These are phyloP conservation scores for Chironex yamaguchii DNA, from an alignment of 30 jellyfish, hydroid and myxozoan species.

Conservation along the genomic window DNA sequence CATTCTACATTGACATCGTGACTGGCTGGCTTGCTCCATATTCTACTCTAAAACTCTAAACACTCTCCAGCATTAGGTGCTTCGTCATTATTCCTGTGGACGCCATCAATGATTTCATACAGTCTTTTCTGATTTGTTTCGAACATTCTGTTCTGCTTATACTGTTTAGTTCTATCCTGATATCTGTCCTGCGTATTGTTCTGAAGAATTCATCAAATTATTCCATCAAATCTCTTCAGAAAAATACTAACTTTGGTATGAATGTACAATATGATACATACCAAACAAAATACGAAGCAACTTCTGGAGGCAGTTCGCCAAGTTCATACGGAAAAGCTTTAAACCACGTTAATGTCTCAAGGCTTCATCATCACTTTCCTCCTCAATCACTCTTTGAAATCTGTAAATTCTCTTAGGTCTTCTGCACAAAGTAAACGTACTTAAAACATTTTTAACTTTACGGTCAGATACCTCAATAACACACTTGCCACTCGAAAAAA, in stretches of 20 bases:
- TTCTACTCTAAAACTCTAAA: too few species aligned
- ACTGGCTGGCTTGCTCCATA: too few species aligned
- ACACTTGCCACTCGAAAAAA: conserved; percentile 20
- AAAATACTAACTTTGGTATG: conserved; percentile 18
- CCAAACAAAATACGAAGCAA: conserved; percentile 1
- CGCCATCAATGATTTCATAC: too few species aligned
- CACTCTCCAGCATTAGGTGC: too few species aligned
- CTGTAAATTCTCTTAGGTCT: not conserved
- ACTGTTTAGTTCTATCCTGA: too few species aligned
- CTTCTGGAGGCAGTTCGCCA: conserved; percentile 14
- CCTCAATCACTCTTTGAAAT: not conserved
- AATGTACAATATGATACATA: conserved; percentile 35
- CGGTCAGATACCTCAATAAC: conserved; percentile 25
- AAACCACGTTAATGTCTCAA: conserved; percentile 7
- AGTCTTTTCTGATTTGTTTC: too few species aligned
- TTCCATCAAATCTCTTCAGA: not conserved
- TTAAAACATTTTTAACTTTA: conserved; percentile 3
- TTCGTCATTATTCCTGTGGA: too few species aligned
- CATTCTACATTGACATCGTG: too few species aligned
- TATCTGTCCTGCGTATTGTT: conserved; percentile 12
- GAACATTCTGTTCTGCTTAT: too few species aligned
- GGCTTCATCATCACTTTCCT: not conserved
- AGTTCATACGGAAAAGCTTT: not conserved
- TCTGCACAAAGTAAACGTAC: conserved; percentile 20
- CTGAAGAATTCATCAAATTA: conserved; percentile 14